These are phyloP conservation scores for Corvus moneduloides DNA, from an alignment of 2,113 vertebrate species.

Conservation along the genomic window DNA sequence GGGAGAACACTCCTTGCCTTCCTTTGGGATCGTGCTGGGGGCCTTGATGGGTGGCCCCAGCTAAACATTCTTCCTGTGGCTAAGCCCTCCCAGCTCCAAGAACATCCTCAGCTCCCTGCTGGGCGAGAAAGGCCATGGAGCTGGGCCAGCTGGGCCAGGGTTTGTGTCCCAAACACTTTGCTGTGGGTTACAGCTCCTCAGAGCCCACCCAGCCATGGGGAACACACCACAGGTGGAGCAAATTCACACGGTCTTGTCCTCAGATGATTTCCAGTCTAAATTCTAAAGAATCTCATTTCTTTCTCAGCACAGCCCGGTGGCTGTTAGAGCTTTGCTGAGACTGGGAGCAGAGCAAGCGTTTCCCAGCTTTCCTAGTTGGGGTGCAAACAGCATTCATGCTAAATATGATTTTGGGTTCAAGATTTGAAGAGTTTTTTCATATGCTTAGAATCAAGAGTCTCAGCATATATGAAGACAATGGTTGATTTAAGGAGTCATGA, in stretches of 20 bases:
- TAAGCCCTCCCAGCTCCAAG: neutral
- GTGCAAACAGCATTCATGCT: neutral
- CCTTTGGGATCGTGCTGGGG: fast-evolving
- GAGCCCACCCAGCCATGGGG: neutral
- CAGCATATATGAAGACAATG: neutral
- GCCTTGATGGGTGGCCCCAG: neutral
- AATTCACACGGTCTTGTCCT: neutral
- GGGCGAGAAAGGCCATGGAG: neutral
- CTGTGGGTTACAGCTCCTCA: neutral
- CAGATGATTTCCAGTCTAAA: neutral
- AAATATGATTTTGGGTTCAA: neutral
- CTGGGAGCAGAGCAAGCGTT: neutral
- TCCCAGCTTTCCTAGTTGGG: neutral
- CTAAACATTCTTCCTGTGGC: fast-evolving
- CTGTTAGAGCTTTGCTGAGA: neutral
- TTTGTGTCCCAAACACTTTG: neutral
- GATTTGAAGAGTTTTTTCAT: neutral
- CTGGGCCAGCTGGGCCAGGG: neutral
- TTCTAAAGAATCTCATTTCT: neutral
- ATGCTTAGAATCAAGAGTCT: neutral
- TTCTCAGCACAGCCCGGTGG: neutral
- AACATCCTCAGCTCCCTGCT: neutral
- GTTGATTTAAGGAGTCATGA: neutral
- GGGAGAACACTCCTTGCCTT: neutral
- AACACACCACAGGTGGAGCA: neutral